Conservation (phyloP, 2,797 vertebrate species). For the Mormyrus hasselquistii region DNA sequence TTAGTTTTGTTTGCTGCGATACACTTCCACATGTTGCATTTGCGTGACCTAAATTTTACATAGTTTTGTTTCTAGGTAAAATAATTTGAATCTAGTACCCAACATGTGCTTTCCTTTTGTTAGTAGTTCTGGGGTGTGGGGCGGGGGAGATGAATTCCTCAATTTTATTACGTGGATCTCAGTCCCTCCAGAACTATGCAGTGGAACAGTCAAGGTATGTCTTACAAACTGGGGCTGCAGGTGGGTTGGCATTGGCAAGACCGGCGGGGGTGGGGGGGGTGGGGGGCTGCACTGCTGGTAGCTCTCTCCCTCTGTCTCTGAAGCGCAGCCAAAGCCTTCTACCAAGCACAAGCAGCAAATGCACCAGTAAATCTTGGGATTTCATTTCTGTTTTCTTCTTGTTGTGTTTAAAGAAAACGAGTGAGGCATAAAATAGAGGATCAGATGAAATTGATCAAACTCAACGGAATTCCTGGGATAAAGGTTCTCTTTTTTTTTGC, state of each 20-base stretch:
- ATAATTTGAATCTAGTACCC: not conserved
- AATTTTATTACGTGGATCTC: not conserved
- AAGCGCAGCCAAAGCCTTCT: not conserved
- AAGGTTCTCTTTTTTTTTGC: not conserved
- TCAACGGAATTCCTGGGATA: not conserved
- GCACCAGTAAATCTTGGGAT: not conserved
- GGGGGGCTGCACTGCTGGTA: not conserved
- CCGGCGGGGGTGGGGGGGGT: too few species aligned
- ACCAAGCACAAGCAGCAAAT: not conserved
- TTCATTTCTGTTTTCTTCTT: not conserved
- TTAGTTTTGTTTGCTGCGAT: not conserved
- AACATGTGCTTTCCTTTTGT: not conserved
- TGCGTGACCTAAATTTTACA: not conserved
- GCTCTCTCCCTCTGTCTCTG: not conserved
- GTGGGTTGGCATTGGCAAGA: not conserved
- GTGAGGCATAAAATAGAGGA: not conserved
- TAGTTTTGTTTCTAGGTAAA: not conserved
- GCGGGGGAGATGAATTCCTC: not conserved
- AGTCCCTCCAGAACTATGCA: not conserved
- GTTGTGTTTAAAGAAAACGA: not conserved
- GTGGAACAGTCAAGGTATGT: not conserved
- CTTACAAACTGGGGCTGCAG: not conserved
- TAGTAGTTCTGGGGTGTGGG: not conserved
- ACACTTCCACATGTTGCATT: not conserved
- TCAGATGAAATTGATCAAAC: conserved; percentile 9